Base-by-base conservation (phyloP, 37 sponge, comb jelly and placozoan species). In the Cladorhizidae sp. region DNA sequence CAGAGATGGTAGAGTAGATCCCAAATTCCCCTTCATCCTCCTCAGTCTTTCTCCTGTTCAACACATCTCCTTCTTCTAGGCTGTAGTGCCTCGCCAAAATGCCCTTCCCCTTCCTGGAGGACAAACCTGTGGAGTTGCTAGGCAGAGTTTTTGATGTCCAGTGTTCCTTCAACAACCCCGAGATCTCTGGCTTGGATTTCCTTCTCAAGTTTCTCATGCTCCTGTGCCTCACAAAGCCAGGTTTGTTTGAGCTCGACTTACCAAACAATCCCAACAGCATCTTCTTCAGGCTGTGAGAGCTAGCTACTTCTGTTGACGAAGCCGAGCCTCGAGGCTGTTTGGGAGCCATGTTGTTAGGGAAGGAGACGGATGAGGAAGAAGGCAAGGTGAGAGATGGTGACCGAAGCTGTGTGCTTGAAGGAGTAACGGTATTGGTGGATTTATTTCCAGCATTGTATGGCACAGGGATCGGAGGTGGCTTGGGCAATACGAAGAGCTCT, bases 1-100 rank as follows among this genome's bases (percentile, higher is more conserved):
- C 65, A 20, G 25, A 31, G 29, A 77, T 77, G 29, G 49, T 42
- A 11, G 78, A 77, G 61, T 77, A 77, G 33, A 77, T 63, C 32
- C 78, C 65, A 41, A 42, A 62, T 1, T 63, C 64, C 1, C 40
- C 78, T 9, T 22, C 36, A 15, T 5, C 78, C 32, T 62, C 78
- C 12, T 20, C n/a, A 40, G 39, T 26, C 61, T 5, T 59, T 59
- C 61, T 18, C 12, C 28, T 18, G n/a, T 59, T 23, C 61, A 28
- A 59, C 3, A n/a, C 7, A 59, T 59, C 61, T 28, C 61, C 61
- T 28, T 6, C 28, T 59, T 12, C 28, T n/a, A n/a, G n/a, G n/a
- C n/a, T n/a, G n/a, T n/a, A n/a, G n/a, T n/a, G n/a, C n/a, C n/a
- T n/a, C n/a, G n/a, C n/a, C n/a, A n/a, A n/a, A n/a, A 59, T 23